These are phyloP conservation scores for Trachemys scripta DNA, from an alignment of 2,113 vertebrate genomes.

Conservation along the genomic window DNA sequence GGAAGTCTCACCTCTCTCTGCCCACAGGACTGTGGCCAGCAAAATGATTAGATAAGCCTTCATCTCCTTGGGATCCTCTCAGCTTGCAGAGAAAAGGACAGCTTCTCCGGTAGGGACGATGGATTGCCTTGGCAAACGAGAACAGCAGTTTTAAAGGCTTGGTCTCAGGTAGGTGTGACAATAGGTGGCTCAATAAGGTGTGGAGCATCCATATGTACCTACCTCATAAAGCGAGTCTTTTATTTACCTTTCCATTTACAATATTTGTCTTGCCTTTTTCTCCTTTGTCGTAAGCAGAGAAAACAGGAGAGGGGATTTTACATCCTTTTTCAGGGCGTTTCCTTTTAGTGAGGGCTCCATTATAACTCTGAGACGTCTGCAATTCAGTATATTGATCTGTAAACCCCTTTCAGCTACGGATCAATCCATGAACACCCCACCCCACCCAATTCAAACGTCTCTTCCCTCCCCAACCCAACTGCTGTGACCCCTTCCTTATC, in stretches of 20 bases:
- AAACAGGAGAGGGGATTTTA: neutral
- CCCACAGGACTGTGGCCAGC: constrained; percentile 40
- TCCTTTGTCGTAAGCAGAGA: neutral
- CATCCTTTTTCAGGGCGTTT: neutral
- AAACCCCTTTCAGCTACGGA: neutral
- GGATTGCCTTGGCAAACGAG: neutral
- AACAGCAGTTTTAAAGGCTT: constrained; percentile 62
- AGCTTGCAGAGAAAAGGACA: neutral
- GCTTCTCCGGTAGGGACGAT: neutral
- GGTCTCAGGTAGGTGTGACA: neutral
- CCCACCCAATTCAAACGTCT: neutral
- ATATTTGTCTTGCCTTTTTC: neutral
- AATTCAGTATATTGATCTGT: neutral
- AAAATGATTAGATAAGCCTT: neutral
- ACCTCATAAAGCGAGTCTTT: neutral
- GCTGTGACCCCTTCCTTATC: neutral
- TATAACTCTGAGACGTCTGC: neutral
- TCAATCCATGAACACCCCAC: neutral
- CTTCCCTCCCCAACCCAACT: neutral
- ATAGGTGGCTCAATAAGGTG: constrained; percentile 4
- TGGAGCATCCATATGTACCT: neutral
- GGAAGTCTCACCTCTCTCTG: constrained; percentile 60
- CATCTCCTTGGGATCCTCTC: constrained; percentile 50
- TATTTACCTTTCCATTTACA: neutral
- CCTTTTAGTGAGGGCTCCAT: neutral